Percentiles rank a stretch among this genome's conserved stretches.
These are phyloP conservation scores for Drosophila emarginata DNA, from an alignment of 2,888 invertebrate genomes.

Conservation along the genomic window DNA sequence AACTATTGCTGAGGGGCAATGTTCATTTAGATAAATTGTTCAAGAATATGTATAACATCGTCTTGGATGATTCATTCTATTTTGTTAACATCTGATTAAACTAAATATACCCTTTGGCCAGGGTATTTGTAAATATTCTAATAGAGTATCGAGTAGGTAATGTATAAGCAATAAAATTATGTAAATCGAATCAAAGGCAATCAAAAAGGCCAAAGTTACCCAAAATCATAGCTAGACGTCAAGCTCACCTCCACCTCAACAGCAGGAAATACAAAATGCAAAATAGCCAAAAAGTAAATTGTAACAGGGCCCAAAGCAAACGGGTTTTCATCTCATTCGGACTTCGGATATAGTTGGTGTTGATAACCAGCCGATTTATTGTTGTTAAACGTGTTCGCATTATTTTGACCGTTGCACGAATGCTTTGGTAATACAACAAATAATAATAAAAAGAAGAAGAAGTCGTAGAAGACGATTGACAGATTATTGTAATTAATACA, in stretches of 20 bases:
- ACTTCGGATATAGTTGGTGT: too few relatives aligned
- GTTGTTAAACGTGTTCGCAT: conserved; percentile 47
- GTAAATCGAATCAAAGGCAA: conserved; percentile 64
- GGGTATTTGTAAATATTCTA: conserved; percentile 8
- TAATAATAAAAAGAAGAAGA: conserved; percentile 1
- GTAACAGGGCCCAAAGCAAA: conserved; percentile 62
- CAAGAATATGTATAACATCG: too few relatives aligned
- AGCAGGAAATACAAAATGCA: conserved; percentile 74
- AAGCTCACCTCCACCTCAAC: conserved; percentile 38
- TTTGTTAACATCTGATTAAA: too few relatives aligned
- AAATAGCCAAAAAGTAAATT: conserved; percentile 63
- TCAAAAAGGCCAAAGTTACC: conserved; percentile 70
- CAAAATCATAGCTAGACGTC: conserved; percentile 41
- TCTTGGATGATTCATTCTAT: too few relatives aligned
- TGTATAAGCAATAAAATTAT: conserved; percentile 59
- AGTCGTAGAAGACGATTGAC: conserved; percentile 39
- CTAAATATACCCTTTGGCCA: not conserved
- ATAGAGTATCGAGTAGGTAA: conserved; percentile 9
- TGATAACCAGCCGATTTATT: conserved; percentile 19
- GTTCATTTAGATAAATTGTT: too few relatives aligned
- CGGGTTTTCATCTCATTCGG: conserved; percentile 40
- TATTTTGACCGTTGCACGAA: conserved; percentile 57
- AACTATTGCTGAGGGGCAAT: too few relatives aligned
- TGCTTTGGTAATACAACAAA: conserved; percentile 25
- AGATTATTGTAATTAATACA: conserved; percentile 48